These are phyloP conservation scores for Aldabrachelys gigantea DNA, from an alignment of 2,113 vertebrate genomes.

Conservation along the genomic window DNA sequence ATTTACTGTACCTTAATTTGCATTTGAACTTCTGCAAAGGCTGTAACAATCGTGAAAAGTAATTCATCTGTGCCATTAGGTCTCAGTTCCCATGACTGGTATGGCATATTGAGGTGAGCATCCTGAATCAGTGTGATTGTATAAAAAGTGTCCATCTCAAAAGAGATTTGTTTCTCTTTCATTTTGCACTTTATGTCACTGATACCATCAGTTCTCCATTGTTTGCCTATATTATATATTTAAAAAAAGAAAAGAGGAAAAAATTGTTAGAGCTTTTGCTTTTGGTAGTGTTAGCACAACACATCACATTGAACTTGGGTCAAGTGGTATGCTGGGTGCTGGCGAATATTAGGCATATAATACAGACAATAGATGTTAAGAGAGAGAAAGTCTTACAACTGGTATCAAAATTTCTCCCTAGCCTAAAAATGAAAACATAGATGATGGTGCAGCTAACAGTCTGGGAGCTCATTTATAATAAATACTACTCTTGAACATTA, in stretches of 20 bases:
- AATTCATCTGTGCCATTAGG: constrained; percentile 78
- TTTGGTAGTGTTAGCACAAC: neutral
- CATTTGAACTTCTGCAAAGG: constrained; percentile 82
- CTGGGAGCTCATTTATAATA: neutral
- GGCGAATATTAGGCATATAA: neutral
- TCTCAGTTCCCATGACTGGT: constrained; percentile 86
- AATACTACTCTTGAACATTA: neutral
- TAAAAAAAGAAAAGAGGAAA: neutral
- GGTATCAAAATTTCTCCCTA: neutral
- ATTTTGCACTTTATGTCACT: constrained; percentile 54
- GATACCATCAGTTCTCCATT: constrained; percentile 87
- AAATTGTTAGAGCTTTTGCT: neutral
- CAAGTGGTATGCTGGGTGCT: neutral
- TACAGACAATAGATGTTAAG: neutral
- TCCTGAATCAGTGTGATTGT: constrained; percentile 86
- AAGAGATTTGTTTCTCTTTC: constrained; percentile 74
- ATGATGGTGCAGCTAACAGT: neutral
- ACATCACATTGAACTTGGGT: neutral
- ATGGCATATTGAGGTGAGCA: constrained; percentile 86
- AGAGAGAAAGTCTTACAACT: neutral
- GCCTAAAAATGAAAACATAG: neutral
- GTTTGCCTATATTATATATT: constrained; percentile 71
- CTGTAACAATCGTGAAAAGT: constrained; percentile 76
- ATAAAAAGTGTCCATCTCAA: constrained; percentile 81
- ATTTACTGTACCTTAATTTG: constrained; percentile 81